Evolutionary conservation across 2,888 invertebrate species (phyloP).

Genomic region (Pyrochroa serraticornis): DNA sequence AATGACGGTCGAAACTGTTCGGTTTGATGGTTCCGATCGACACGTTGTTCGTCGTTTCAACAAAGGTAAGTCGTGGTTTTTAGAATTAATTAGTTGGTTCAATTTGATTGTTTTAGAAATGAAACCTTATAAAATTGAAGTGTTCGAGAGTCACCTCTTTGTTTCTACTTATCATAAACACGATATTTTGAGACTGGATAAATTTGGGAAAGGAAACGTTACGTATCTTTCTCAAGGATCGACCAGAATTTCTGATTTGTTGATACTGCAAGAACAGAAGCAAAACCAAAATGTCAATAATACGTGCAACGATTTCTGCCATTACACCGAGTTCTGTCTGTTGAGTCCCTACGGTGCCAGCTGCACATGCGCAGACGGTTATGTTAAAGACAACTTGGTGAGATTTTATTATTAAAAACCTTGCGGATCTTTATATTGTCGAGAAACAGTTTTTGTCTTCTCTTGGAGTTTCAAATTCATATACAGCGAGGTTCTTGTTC

Average conservation of each 20-base stretch:
- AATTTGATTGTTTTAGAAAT: constrained; percentile 56
- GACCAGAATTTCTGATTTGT: constrained; percentile 67
- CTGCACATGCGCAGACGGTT: constrained; percentile 55
- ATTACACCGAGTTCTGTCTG: constrained; percentile 66
- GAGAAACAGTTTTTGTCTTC: no score
- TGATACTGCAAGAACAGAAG: constrained; percentile 71
- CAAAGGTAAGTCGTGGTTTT: constrained; percentile 52
- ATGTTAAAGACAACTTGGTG: constrained; percentile 52
- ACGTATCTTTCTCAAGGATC: constrained; percentile 63
- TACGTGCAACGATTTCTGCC: constrained; percentile 68
- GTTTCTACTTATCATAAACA: constrained; percentile 69
- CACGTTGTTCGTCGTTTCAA: constrained; percentile 64
- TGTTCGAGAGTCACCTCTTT: constrained; percentile 75
- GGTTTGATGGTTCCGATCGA: constrained; percentile 72
- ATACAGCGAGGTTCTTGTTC: no score
- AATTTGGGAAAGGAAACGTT: constrained; percentile 67
- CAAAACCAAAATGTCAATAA: constrained; percentile 65
- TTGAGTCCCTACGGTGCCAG: constrained; percentile 52
- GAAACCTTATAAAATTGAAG: constrained; percentile 73
- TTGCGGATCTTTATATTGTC: no score
- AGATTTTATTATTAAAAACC: constrained; percentile 12
- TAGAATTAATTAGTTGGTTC: no score
- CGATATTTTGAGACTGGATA: constrained; percentile 68
- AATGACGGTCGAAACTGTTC: constrained; percentile 71
- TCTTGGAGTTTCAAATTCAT: no score